Evolutionary conservation across 2,113 vertebrate genomes (phyloP).

Genomic region (Miniopterus natalensis): DNA sequence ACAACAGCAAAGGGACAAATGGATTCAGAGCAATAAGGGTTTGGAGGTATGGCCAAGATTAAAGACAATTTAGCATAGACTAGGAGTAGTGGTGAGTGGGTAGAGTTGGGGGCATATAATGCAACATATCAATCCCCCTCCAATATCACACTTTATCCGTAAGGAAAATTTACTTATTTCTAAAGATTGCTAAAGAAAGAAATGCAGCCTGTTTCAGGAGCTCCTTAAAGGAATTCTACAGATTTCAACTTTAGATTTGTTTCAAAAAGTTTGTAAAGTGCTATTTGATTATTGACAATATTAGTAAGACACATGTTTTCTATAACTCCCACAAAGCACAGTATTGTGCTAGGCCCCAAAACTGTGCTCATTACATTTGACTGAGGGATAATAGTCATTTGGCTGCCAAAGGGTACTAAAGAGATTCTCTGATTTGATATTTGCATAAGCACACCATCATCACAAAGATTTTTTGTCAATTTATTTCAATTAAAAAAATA

Average conservation of each 20-base stretch:
- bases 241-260: conserved; percentile 4
- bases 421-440: neutral
- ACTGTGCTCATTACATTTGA: conserved; percentile 22
- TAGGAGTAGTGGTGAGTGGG: neutral
- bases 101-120: neutral
- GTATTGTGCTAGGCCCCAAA: neutral
- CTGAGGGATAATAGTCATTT: neutral
- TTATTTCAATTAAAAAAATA: neutral
- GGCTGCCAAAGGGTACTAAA: neutral
- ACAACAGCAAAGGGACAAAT: neutral
- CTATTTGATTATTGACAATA: neutral
- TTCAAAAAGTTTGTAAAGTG: conserved; percentile 33
- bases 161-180: conserved; percentile 11
- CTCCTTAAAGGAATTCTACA: neutral
- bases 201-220: neutral
- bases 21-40: neutral
- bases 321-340: neutral
- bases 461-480: neutral
- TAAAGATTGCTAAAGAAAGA: conserved; percentile 4
- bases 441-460: neutral
- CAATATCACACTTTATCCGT: neutral
- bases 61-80: neutral
- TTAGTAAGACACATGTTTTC: conserved; percentile 10
- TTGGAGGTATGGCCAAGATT: neutral
- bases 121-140: neutral